Base-by-base conservation (phyloP, 2,888 invertebrate species). In the Pollenia labialis region DNA sequence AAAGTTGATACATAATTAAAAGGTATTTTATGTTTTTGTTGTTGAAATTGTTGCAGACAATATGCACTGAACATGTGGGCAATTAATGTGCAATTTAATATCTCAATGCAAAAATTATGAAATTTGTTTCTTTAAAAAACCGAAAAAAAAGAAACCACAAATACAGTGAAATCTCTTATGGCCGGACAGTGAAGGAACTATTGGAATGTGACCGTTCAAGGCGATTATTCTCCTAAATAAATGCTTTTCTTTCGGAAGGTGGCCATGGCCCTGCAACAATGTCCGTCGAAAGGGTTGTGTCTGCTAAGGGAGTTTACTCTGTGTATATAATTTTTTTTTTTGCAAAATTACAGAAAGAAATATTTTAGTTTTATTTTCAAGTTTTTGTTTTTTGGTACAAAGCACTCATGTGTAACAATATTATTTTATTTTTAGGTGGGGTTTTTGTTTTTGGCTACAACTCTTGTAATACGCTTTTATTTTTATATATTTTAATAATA, bases 11-110 rank as follows among this genome's bases (percentile, higher is more conserved):
- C 16, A 66, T n/a, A 14, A 54, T 72, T 54, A 79, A 44, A 66
- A 66, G 68, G 66, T 66, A 74, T 74, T 84, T 74, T 32, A 18
- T 56, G 8, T 40, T 69, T 48, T 79, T 46, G 10, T 50, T 56
- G 71, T 44, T 50, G n/a, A 50, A 64, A 52, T 71, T 18, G n/a
- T 58, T 46, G 68, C 40, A 64, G 75, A 71, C 81, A 81, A 76
- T 76, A 52, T 58, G 71, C 40, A 54, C 12, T 23, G 66, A 76
- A 83, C 76, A 86, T 86, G 83, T 83, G 80, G 83, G 86, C 83
- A 83, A 86, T 87, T 86, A 86, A 82, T 86, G 85, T 81, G 86
- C 83, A 83, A 84, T 87, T 87, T 81, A 87, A 84, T 84, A 87
- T 83, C 84, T 87, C 83, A 84, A 87, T 87, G 86, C 76, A 72